phyloP scores from a whole-genome alignment of 1,140 invertebrate genomes.

The Akabosia matsudoensis region DNA sequence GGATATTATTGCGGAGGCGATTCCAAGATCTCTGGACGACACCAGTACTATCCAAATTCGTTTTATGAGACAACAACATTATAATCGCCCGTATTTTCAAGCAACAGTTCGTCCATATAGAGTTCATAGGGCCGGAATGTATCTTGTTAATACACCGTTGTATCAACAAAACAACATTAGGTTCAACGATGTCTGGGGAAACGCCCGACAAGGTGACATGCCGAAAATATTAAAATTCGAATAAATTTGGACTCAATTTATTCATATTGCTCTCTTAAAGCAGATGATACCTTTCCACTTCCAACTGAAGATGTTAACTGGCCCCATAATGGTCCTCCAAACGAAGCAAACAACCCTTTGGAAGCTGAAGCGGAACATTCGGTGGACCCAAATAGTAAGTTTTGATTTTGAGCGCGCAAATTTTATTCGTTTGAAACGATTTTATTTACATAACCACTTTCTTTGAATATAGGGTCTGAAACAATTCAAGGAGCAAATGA shows the following conservation, averaged over 20 bases:
- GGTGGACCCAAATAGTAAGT: too few species aligned
- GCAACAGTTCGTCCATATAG: conserved; percentile 32
- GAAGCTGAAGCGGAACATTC: too few species aligned
- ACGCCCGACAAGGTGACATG: not conserved
- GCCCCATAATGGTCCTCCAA: too few species aligned
- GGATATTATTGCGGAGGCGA: not conserved
- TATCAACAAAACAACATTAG: conserved; percentile 21
- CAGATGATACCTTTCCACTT: too few species aligned
- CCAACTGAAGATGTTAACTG: too few species aligned
- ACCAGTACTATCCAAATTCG: conserved; percentile 32
- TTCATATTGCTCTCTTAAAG: too few species aligned
- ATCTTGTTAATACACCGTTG: conserved; percentile 20
- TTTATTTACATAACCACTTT: not conserved
- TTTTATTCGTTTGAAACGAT: too few species aligned
- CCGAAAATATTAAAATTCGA: not conserved
- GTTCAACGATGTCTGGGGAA: too few species aligned
- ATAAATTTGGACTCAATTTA: not conserved
- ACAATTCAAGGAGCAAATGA: not conserved
- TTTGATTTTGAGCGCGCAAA: too few species aligned
- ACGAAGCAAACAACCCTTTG: too few species aligned
- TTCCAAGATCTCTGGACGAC: conserved; percentile 36
- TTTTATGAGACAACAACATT: conserved; percentile 28
- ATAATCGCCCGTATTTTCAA: conserved; percentile 31
- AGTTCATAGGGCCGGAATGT: conserved; percentile 26
- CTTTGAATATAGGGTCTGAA: not conserved